These are phyloP conservation scores for Dasypogon diadema DNA, from an alignment of 2,888 invertebrate genomes.

Conservation along the genomic window DNA sequence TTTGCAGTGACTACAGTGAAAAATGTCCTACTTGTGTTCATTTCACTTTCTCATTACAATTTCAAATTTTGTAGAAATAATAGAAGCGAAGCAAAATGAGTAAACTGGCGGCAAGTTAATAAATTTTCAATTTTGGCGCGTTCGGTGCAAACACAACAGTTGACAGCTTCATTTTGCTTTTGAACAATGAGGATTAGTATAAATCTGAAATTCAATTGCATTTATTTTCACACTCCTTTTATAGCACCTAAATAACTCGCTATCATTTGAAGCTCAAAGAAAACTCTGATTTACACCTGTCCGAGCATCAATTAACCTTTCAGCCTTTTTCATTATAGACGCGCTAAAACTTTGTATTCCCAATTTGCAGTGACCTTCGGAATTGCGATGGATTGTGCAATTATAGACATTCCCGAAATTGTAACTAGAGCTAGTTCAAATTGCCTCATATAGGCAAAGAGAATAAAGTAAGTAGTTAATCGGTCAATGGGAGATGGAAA, in stretches of 20 bases:
- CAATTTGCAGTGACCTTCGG: conserved; percentile 29
- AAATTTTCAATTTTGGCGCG: no score
- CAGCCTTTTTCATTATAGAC: conserved; percentile 16
- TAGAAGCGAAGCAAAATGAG: no score
- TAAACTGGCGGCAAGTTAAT: no score
- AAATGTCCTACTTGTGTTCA: no score
- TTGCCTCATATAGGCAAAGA: conserved; percentile 42
- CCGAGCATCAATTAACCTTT: conserved; percentile 1
- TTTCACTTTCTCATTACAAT: no score
- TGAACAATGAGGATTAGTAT: neutral
- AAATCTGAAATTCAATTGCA: neutral
- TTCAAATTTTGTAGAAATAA: no score
- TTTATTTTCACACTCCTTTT: conserved; percentile 20
- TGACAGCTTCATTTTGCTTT: neutral
- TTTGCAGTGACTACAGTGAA: no score
- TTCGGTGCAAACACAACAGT: neutral
- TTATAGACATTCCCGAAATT: conserved; percentile 46
- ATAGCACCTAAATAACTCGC: neutral
- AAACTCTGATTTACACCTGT: neutral
- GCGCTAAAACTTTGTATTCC: conserved; percentile 7
- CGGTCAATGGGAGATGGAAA: conserved; percentile 32
- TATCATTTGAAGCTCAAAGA: conserved; percentile 2
- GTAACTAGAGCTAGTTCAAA: conserved; percentile 30
- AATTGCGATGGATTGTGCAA: conserved; percentile 21
- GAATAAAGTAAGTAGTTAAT: conserved; percentile 17